These are phyloP conservation scores for Netelia fuscicornis DNA, from an alignment of 2,888 invertebrate species.

Conservation along the genomic window DNA sequence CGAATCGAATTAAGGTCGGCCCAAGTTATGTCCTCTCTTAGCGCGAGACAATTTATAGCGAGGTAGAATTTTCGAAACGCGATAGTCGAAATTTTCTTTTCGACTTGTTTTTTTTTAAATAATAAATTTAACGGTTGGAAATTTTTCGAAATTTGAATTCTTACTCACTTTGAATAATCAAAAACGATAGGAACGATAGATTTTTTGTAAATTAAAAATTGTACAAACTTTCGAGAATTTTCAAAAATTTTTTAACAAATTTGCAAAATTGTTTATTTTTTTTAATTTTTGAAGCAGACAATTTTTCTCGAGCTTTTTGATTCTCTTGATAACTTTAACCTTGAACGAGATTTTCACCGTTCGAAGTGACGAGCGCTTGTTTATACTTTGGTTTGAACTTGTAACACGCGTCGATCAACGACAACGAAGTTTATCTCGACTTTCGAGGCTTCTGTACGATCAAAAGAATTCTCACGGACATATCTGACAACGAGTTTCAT, in stretches of 20 bases:
- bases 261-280: not conserved
- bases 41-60: too few species aligned
- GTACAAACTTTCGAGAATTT: too few species aligned
- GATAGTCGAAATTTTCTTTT: not conserved
- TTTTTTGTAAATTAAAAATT: too few species aligned
- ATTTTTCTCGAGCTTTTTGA: not conserved
- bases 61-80: too few species aligned
- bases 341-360: not conserved
- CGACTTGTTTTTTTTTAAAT: not conserved
- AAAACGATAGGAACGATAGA: too few species aligned
- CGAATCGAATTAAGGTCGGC: too few species aligned
- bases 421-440: not conserved
- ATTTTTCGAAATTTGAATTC: too few species aligned
- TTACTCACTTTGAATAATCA: too few species aligned
- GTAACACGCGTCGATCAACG: slow-evolving; percentile 6
- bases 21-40: too few species aligned
- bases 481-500: not conserved
- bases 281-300: not conserved
- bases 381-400: not conserved
- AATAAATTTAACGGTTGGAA: not conserved
- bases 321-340: not conserved
- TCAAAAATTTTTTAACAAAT: not conserved
- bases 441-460: not conserved
- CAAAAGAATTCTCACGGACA: not conserved
- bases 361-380: not conserved